A percentile compares a stretch with the other conserved stretches of the same genome.
Evolutionary conservation across 2,113 vertebrate species (phyloP).

Genomic region (Sinocyclocheilus grahami): DNA sequence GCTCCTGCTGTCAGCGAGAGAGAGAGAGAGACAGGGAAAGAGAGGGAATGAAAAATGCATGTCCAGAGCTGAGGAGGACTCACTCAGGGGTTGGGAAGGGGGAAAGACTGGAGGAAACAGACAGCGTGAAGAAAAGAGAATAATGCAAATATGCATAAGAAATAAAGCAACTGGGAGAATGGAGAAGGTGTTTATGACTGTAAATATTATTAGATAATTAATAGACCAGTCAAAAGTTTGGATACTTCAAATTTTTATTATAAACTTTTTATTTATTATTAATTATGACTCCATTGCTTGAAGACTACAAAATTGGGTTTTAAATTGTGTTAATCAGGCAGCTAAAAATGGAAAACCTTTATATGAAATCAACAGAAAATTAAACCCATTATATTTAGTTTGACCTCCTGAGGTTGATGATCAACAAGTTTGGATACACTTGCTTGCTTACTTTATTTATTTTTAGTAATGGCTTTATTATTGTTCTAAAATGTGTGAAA

Average conservation of each 20-base stretch:
- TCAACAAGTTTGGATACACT: too few species aligned
- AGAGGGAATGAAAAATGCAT: conserved; percentile 1
- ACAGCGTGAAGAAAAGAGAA: not conserved
- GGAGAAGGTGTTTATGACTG: not conserved
- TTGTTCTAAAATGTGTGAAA: too few species aligned
- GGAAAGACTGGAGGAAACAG: not conserved
- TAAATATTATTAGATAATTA: not conserved
- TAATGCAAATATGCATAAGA: not conserved
- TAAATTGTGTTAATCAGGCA: too few species aligned
- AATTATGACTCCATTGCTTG: too few species aligned
- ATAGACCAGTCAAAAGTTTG: not conserved
- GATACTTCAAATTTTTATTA: not conserved
- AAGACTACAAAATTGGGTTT: not conserved
- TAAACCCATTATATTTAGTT: too few species aligned
- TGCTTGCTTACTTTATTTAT: too few species aligned
- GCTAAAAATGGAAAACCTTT: too few species aligned
- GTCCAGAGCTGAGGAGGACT: not conserved
- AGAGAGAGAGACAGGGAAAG: not conserved
- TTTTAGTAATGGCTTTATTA: too few species aligned
- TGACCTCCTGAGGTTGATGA: too few species aligned
- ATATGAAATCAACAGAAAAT: too few species aligned
- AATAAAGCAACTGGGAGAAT: not conserved
- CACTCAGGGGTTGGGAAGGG: not conserved
- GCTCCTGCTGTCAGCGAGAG: not conserved
- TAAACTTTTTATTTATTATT: not conserved